Evolutionary conservation across 1,140 invertebrate species (phyloP).

Genomic region (Apis florea): DNA sequence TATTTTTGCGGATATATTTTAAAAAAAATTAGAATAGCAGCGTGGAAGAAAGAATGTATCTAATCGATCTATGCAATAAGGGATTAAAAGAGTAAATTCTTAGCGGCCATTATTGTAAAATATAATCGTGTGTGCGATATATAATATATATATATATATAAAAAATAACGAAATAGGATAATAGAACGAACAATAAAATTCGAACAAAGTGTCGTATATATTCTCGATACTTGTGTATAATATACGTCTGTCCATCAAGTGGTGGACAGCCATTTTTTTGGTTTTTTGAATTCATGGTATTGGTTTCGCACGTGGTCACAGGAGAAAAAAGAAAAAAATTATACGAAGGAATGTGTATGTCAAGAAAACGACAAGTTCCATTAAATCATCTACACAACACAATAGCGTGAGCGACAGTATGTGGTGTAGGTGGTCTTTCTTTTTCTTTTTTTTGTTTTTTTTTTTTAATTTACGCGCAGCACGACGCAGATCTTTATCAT

Average conservation of each 20-base stretch:
- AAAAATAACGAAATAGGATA: not conserved
- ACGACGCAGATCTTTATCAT: conserved; percentile 38
- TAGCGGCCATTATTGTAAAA: not conserved
- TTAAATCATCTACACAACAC: conserved; percentile 67
- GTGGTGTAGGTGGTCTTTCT: conserved; percentile 33
- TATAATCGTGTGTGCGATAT: conserved; percentile 30
- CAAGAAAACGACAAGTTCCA: conserved; percentile 54
- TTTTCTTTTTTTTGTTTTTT: not conserved
- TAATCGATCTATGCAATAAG: conserved; percentile 11
- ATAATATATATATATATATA: too few species aligned
- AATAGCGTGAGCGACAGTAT: conserved; percentile 65
- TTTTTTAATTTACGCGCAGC: conserved; percentile 53
- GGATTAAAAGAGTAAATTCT: conserved; percentile 8
- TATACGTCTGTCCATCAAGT: conserved; percentile 10
- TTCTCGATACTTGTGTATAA: conserved; percentile 12
- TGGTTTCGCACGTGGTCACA: conserved; percentile 16
- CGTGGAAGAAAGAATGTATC: not conserved
- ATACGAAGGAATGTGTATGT: not conserved
- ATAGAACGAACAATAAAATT: conserved; percentile 10
- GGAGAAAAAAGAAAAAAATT: conserved; percentile 14
- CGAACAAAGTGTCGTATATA: conserved; percentile 3
- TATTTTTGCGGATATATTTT: too few species aligned
- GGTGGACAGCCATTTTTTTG: not conserved
- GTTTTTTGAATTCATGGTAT: conserved; percentile 5
- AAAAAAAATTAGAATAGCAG: not conserved